Percentiles rank a stretch among this genome's conserved stretches.
phyloP scores from a whole-genome alignment of 64 coral and sea anemone genomes.

The Trachythela sp. region DNA sequence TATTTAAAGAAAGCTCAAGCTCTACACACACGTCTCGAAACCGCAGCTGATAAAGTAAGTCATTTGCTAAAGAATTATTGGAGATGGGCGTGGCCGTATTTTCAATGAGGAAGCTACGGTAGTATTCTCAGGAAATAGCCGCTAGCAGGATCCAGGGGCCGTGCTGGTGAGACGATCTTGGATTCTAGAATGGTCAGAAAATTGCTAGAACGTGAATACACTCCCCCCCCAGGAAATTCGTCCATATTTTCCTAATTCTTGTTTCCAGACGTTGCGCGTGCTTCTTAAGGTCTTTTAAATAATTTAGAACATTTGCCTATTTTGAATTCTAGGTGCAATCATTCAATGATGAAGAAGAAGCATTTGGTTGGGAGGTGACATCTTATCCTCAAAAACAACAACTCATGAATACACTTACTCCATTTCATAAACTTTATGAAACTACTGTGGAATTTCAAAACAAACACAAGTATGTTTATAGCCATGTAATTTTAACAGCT shows the following conservation, averaged over 20 bases:
- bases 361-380: slow-evolving; percentile 94
- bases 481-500: not conserved
- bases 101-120: too few species aligned
- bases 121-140: too few species aligned
- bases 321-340: slow-evolving; percentile 54
- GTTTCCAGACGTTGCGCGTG: too few species aligned
- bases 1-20: slow-evolving; percentile 98
- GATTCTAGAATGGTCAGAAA: too few species aligned
- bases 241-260: too few species aligned
- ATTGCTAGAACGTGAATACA: too few species aligned
- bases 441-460: slow-evolving; percentile 98
- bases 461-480: slow-evolving; percentile 91
- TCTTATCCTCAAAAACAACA: slow-evolving; percentile 88
- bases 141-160: too few species aligned
- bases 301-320: not conserved
- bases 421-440: slow-evolving; percentile 92
- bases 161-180: too few species aligned
- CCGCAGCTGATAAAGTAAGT: slow-evolving; percentile 76
- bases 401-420: slow-evolving; percentile 83
- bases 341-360: slow-evolving; percentile 96
- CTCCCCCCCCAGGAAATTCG: too few species aligned
- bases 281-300: too few species aligned
- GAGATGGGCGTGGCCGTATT: not conserved
- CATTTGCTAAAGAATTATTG: not conserved
- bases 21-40: slow-evolving; percentile 74